phyloP scores from a whole-genome alignment of 2,113 vertebrate genomes.

The Antechinus stuartii region DNA sequence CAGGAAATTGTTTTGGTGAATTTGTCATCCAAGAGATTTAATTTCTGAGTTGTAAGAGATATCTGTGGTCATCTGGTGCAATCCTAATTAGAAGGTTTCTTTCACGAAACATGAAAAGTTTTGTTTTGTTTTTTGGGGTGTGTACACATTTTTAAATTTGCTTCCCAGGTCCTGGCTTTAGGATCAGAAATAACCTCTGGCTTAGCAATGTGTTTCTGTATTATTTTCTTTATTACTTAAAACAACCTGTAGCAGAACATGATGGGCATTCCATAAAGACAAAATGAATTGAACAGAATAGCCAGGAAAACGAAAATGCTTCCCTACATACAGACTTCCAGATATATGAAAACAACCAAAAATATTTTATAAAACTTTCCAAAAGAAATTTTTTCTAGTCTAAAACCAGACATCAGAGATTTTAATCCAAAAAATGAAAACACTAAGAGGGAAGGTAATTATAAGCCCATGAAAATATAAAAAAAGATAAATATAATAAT shows the following conservation, averaged over 20 bases:
- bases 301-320: slow-evolving; percentile 16
- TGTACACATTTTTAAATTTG: not conserved
- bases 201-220: slow-evolving; percentile 7
- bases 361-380: slow-evolving; percentile 37
- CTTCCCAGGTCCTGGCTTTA: not conserved
- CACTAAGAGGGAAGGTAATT: not conserved
- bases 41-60: not conserved
- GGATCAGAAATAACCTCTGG: not conserved
- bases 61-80: not conserved
- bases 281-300: not conserved
- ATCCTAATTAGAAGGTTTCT: not conserved
- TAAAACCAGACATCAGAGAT: slow-evolving; percentile 58
- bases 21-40: not conserved
- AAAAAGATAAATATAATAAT: slow-evolving; percentile 36
- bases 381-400: slow-evolving; percentile 54
- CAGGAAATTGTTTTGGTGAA: not conserved
- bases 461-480: not conserved
- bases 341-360: slow-evolving; percentile 32
- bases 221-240: not conserved
- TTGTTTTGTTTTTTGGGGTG: not conserved
- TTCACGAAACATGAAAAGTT: not conserved
- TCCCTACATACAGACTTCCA: slow-evolving; percentile 32
- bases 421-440: slow-evolving; percentile 42
- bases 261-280: not conserved
- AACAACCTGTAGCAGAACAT: not conserved